Conservation (phyloP, 2,797 vertebrate species). For the Sebastes matsubarae region DNA sequence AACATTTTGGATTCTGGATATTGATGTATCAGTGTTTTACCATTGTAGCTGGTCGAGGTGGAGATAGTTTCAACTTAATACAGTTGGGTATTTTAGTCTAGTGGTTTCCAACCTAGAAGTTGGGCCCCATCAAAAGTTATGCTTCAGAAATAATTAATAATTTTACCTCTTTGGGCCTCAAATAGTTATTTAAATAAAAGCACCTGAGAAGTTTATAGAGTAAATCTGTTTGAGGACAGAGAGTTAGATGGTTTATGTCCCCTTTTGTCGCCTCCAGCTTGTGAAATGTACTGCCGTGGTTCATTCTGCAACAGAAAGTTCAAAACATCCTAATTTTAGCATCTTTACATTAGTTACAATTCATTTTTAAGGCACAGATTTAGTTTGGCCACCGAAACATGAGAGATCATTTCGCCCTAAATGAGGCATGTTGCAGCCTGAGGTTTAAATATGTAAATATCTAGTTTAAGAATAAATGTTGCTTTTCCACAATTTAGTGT, state of each 20-base stretch:
- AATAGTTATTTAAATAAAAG: not conserved
- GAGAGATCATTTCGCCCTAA: constrained; percentile 12
- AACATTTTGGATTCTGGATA: not conserved
- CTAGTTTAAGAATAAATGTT: not conserved
- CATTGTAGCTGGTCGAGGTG: not conserved
- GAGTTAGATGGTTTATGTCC: not conserved
- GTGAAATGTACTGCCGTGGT: not conserved
- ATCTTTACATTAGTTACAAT: not conserved
- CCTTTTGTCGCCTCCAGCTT: not conserved
- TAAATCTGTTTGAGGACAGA: not conserved
- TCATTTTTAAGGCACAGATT: constrained; percentile 7
- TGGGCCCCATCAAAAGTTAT: not conserved
- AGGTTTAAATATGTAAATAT: not conserved
- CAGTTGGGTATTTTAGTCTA: not conserved
- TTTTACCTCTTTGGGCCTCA: not conserved
- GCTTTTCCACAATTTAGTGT: not conserved
- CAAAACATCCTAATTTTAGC: not conserved
- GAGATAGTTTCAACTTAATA: not conserved
- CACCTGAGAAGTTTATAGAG: not conserved
- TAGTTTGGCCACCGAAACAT: not conserved
- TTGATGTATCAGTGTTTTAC: not conserved
- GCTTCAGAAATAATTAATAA: not conserved
- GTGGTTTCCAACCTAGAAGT: no score
- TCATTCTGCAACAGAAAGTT: not conserved
- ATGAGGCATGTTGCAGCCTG: constrained; percentile 4